Percentiles rank a stretch among this genome's conserved stretches.
These are phyloP conservation scores for Rhadina sibilatrix DNA, from an alignment of 2,113 vertebrate species.

Conservation along the genomic window DNA sequence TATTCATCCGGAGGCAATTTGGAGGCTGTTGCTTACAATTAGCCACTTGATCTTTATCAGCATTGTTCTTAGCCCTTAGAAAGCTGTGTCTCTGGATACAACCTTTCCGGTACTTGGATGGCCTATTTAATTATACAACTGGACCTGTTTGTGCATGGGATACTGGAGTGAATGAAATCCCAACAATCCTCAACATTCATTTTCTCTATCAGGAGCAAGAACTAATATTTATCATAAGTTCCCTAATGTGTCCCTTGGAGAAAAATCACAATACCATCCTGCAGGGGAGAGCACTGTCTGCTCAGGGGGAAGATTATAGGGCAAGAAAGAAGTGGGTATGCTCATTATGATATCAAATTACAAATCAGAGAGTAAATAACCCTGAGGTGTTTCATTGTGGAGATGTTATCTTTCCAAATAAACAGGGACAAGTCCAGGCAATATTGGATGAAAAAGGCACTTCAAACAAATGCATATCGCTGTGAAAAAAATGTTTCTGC, in stretches of 20 bases:
- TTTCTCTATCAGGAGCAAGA: background rate
- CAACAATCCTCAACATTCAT: background rate
- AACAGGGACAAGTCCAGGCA: background rate
- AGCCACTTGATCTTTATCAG: slow-evolving; percentile 79
- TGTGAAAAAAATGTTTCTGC: background rate
- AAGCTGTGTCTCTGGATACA: slow-evolving; percentile 62
- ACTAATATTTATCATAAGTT: background rate
- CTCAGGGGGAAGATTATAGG: background rate
- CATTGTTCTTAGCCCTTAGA: slow-evolving; percentile 67
- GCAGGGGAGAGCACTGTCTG: background rate
- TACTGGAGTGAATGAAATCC: background rate
- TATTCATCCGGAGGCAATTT: slow-evolving; percentile 75
- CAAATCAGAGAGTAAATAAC: background rate
- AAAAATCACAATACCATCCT: background rate
- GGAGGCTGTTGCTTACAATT: slow-evolving; percentile 72
- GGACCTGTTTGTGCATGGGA: slow-evolving; percentile 20
- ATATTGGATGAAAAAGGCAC: background rate
- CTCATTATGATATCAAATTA: background rate
- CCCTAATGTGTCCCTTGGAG: background rate
- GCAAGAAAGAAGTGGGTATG: background rate
- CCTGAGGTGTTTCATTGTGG: background rate
- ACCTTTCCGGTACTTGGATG: slow-evolving; percentile 67
- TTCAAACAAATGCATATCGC: background rate
- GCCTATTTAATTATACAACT: slow-evolving; percentile 67
- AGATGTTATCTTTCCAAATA: background rate